A percentile compares a stretch with the other conserved stretches of the same genome.
Evolutionary conservation across 2,888 invertebrate genomes (phyloP).

Genomic region (Rhaphigaster nebulosa): DNA sequence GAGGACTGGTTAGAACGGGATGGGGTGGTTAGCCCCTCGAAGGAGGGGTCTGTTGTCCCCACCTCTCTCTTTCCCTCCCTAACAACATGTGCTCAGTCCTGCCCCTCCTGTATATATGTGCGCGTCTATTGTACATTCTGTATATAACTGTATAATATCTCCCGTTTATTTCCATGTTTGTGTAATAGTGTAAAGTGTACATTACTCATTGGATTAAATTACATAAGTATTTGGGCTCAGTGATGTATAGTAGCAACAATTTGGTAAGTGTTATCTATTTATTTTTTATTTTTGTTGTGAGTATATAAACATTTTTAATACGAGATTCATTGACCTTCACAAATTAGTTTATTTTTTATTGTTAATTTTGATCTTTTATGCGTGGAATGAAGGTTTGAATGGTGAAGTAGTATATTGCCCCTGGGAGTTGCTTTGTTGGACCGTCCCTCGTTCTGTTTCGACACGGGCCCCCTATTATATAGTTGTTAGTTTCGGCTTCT

Average conservation of each 20-base stretch:
- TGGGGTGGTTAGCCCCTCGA: constrained; percentile 46
- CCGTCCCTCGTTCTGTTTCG: constrained; percentile 50
- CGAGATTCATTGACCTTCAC: neutral
- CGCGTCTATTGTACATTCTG: constrained; percentile 46
- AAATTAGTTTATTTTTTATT: neutral
- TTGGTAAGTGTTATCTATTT: constrained; percentile 1
- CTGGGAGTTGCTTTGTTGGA: constrained; percentile 12
- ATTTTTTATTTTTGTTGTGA: neutral
- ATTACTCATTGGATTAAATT: constrained; percentile 17
- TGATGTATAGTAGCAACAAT: constrained; percentile 55
- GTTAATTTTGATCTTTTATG: neutral
- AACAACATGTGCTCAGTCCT: constrained; percentile 59
- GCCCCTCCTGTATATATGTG: constrained; percentile 57
- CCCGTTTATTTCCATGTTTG: constrained; percentile 41
- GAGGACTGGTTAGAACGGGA: neutral
- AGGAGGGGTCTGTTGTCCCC: neutral
- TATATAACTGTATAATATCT: constrained; percentile 47
- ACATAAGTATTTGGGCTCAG: constrained; percentile 19
- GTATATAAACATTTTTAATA: neutral
- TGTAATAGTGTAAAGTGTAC: constrained; percentile 55
- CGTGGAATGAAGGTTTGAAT: neutral
- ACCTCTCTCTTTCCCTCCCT: constrained; percentile 31
- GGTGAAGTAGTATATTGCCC: neutral
- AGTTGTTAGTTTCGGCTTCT: constrained; percentile 50
- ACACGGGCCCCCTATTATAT: constrained; percentile 43